phyloP scores from a whole-genome alignment of 2,113 vertebrate genomes.

The Grammomys surdaster region DNA sequence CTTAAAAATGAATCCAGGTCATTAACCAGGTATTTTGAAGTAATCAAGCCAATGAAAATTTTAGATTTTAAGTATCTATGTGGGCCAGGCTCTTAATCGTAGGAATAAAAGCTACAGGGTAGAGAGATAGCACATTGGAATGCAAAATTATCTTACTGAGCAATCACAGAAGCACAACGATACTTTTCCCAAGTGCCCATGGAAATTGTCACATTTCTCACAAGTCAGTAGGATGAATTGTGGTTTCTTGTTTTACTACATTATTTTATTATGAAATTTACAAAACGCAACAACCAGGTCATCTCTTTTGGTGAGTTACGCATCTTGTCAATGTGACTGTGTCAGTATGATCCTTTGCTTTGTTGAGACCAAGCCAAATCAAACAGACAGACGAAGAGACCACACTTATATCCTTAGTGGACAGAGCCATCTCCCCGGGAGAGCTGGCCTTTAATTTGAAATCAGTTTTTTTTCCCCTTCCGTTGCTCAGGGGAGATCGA shows the following conservation, averaged over 20 bases:
- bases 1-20: background rate
- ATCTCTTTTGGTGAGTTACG: conserved; percentile 15
- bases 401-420: background rate
- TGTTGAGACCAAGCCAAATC: conserved; percentile 17
- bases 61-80: background rate
- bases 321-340: background rate
- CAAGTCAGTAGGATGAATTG: background rate
- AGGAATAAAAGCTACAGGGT: background rate
- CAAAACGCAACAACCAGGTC: conserved; percentile 33
- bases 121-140: background rate
- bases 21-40: background rate
- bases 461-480: background rate
- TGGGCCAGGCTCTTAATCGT: background rate
- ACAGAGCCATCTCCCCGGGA: background rate
- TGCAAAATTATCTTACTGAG: background rate
- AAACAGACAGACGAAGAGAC: background rate
- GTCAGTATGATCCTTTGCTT: background rate
- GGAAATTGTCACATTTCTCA: conserved; percentile 13
- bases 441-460: conserved; percentile 6
- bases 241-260: background rate
- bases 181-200: background rate
- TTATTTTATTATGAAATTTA: conserved; percentile 14
- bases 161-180: background rate
- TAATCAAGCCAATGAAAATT: background rate
- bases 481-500: no score